Conservation (phyloP, 2,113 vertebrate species). For the Pomatostomus ruficeps region DNA sequence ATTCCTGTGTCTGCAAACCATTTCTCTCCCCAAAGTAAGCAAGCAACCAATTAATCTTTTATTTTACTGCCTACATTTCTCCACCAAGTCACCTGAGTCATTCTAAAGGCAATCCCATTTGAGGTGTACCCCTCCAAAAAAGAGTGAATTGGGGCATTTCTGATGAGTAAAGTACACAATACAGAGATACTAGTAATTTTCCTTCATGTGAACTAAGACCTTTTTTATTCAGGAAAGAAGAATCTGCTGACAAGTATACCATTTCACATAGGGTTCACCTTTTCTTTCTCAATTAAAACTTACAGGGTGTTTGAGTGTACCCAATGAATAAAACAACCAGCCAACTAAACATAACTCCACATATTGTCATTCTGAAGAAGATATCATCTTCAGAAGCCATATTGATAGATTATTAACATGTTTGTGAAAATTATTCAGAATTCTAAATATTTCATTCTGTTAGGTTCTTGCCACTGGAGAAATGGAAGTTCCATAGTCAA, state of each 20-base stretch:
- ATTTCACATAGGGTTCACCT: neutral
- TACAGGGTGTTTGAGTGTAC: neutral
- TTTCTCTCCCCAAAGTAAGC: neutral
- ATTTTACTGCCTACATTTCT: neutral
- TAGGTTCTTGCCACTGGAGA: neutral
- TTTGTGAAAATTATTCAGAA: neutral
- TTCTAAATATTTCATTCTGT: neutral
- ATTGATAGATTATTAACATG: neutral
- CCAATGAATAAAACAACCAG: neutral
- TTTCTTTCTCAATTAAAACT: neutral
- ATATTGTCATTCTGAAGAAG: neutral
- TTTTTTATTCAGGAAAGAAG: neutral
- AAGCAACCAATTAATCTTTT: neutral
- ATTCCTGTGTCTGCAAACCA: neutral
- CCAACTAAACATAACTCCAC: rapidly evolving
- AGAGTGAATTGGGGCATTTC: neutral
- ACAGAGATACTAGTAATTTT: neutral
- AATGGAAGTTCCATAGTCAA: neutral
- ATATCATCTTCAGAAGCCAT: neutral
- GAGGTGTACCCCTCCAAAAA: neutral
- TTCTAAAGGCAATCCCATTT: neutral
- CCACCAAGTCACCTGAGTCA: neutral
- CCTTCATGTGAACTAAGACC: neutral
- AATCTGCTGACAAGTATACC: neutral
- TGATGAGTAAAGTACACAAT: neutral